Conservation (phyloP, 2,797 vertebrate species). For the Manis javanica region DNA sequence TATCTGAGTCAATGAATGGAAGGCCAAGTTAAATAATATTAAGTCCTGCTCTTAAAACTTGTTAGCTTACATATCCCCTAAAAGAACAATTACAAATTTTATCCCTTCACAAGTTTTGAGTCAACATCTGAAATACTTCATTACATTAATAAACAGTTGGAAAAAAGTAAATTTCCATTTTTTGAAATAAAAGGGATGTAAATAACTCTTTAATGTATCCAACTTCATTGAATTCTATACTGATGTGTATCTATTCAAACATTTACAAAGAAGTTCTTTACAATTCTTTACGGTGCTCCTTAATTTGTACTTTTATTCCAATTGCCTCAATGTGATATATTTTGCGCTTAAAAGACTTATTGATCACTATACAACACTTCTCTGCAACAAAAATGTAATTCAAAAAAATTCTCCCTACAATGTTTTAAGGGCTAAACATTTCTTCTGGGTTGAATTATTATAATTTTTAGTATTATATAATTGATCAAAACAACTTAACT, state of each 20-base stretch:
- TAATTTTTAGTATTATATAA: conserved; percentile 19
- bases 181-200: background rate
- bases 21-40: background rate
- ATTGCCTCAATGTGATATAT: background rate
- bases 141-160: background rate
- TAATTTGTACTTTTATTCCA: conserved; percentile 14
- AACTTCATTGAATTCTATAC: background rate
- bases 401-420: background rate
- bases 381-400: background rate
- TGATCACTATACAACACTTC: background rate
- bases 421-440: conserved; percentile 36
- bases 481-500: background rate
- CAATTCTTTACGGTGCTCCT: background rate
- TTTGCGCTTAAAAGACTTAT: background rate
- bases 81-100: background rate
- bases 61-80: background rate
- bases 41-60: background rate
- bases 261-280: conserved; percentile 17
- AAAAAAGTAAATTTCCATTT: background rate
- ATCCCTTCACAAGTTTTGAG: background rate
- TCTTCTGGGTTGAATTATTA: background rate
- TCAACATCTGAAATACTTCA: background rate
- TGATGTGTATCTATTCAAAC: background rate
- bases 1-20: background rate
- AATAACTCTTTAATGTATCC: background rate